phyloP scores from a whole-genome alignment of 2,888 invertebrate genomes.

The Erpobdella octoculata region DNA sequence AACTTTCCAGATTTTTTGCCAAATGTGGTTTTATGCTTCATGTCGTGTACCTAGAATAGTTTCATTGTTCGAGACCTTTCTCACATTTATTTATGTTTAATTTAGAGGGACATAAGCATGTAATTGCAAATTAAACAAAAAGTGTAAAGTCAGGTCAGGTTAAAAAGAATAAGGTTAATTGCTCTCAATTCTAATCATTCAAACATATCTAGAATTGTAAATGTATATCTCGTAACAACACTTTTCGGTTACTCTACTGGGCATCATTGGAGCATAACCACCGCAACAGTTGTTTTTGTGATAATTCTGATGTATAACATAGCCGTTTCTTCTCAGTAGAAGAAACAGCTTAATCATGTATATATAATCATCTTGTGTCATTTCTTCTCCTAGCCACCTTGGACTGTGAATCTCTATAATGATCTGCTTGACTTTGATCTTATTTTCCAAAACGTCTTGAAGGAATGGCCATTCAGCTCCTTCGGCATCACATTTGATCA shows the following conservation, averaged over 20 bases:
- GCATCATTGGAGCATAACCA: neutral
- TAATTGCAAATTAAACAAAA: too few species aligned
- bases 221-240: slow-evolving; percentile 17
- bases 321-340: neutral
- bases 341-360: slow-evolving; percentile 5
- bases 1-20: too few species aligned
- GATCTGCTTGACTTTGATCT: slow-evolving; percentile 13
- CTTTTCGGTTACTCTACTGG: neutral
- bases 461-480: slow-evolving; percentile 3
- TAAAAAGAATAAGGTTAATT: too few species aligned
- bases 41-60: too few species aligned
- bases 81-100: too few species aligned
- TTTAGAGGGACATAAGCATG: too few species aligned
- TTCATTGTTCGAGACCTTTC: too few species aligned
- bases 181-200: too few species aligned
- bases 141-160: too few species aligned
- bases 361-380: neutral
- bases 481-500: too few species aligned
- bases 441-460: neutral
- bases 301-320: neutral
- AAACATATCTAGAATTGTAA: slow-evolving; percentile 11
- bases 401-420: neutral
- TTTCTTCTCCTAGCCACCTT: neutral
- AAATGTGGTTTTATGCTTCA: too few species aligned
- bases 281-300: neutral